Percentiles rank a stretch among this genome's conserved stretches.
phyloP scores from a whole-genome alignment of 2,888 invertebrate genomes.

The Melanchra persicariae region DNA sequence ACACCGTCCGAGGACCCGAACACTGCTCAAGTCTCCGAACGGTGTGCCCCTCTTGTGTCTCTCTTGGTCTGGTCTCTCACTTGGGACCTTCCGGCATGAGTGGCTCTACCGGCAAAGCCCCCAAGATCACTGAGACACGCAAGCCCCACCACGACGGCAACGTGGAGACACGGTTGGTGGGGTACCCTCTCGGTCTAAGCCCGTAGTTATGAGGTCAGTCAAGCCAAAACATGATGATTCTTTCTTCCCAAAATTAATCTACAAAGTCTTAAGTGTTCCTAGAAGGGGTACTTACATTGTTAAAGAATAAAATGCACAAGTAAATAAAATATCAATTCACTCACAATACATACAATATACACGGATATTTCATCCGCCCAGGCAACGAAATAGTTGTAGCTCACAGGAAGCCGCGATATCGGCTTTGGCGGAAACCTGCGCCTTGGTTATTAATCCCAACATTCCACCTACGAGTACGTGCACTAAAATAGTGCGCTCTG shows the following conservation, averaged over 20 bases:
- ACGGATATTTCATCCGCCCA: constrained; percentile 10
- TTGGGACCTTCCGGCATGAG: too few species aligned
- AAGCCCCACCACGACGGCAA: too few species aligned
- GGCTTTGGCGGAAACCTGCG: constrained; percentile 73
- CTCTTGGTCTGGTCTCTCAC: too few species aligned
- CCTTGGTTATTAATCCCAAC: constrained; percentile 61
- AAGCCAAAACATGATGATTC: background rate
- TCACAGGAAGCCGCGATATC: constrained; percentile 78
- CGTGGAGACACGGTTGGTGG: too few species aligned
- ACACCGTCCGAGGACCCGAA: too few species aligned
- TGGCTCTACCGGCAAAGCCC: too few species aligned
- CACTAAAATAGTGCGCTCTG: constrained; percentile 44
- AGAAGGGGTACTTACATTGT: too few species aligned
- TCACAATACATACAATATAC: background rate
- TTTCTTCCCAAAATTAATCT: background rate
- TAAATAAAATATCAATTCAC: background rate
- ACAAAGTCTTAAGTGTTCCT: background rate
- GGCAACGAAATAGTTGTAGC: constrained; percentile 59
- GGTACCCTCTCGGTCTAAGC: background rate
- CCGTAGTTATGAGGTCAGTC: background rate
- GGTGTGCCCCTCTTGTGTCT: too few species aligned
- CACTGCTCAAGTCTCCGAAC: too few species aligned
- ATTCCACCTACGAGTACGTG: constrained; percentile 50
- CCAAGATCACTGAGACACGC: too few species aligned
- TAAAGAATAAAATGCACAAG: background rate